Percentiles rank a stretch among this genome's conserved stretches.
Evolutionary conservation across 2,797 vertebrate species (phyloP).

Genomic region (Cephalopachus bancanus): DNA sequence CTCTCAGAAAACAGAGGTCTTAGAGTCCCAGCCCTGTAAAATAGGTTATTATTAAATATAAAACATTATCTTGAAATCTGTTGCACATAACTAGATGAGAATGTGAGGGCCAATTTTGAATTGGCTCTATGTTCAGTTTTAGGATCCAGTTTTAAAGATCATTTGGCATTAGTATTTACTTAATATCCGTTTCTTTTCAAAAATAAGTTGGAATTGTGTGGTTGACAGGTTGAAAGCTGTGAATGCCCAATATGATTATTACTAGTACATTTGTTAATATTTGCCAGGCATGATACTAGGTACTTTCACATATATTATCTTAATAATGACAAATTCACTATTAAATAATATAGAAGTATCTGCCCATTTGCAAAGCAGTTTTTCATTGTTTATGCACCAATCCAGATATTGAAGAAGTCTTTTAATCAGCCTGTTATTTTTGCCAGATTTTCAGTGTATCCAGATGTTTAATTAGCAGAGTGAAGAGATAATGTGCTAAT

Average conservation of each 20-base stretch:
- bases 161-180: slow-evolving; percentile 71
- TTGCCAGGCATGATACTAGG: not conserved
- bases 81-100: slow-evolving; percentile 63
- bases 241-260: slow-evolving; percentile 47
- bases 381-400: slow-evolving; percentile 56
- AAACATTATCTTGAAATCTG: slow-evolving; percentile 59
- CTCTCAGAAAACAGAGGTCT: slow-evolving; percentile 61
- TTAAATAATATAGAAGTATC: slow-evolving; percentile 60
- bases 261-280: slow-evolving; percentile 17
- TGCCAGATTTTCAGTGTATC: slow-evolving; percentile 61
- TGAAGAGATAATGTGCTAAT: slow-evolving; percentile 66
- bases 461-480: slow-evolving; percentile 70
- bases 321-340: slow-evolving; percentile 7
- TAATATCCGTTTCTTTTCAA: slow-evolving; percentile 70
- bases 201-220: slow-evolving; percentile 50
- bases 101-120: slow-evolving; percentile 70
- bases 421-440: slow-evolving; percentile 66
- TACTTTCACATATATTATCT: slow-evolving; percentile 23
- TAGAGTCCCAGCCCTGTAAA: slow-evolving; percentile 54
- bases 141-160: slow-evolving; percentile 68
- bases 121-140: slow-evolving; percentile 47
- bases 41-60: slow-evolving; percentile 66
- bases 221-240: slow-evolving; percentile 61
- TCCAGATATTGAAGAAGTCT: slow-evolving; percentile 43
- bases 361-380: slow-evolving; percentile 66